Evolutionary conservation across 1,140 invertebrate species (phyloP).

Genomic region (Psilanteris sp.): DNA sequence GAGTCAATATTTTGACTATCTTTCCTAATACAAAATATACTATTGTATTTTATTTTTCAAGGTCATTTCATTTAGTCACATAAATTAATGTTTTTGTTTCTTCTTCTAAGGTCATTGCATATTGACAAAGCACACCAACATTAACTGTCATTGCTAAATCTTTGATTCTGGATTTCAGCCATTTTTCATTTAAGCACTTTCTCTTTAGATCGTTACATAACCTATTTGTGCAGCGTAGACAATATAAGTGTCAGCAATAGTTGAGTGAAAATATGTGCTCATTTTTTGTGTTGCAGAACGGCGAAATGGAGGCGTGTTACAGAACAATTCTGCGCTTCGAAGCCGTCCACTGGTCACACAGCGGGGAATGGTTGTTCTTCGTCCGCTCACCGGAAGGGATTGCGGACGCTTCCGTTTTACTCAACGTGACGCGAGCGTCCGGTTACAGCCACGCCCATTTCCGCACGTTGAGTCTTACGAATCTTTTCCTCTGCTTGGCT

Average conservation of each 20-base stretch:
- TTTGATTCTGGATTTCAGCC: too few species aligned
- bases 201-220: neutral
- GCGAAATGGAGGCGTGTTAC: slow-evolving; percentile 79
- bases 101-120: too few species aligned
- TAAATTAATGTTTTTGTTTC: too few species aligned
- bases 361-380: slow-evolving; percentile 82
- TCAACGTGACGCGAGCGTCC: slow-evolving; percentile 81
- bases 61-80: too few species aligned
- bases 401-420: slow-evolving; percentile 80
- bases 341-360: slow-evolving; percentile 80
- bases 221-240: neutral
- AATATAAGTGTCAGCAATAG: slow-evolving; percentile 13
- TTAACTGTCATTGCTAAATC: too few species aligned
- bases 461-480: slow-evolving; percentile 66
- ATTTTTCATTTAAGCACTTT: neutral
- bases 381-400: slow-evolving; percentile 81
- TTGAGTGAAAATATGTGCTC: slow-evolving; percentile 27
- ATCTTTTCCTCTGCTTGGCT: slow-evolving; percentile 69
- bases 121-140: too few species aligned
- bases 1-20: too few species aligned
- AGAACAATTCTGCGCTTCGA: slow-evolving; percentile 80
- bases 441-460: slow-evolving; percentile 74
- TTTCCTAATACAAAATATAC: too few species aligned
- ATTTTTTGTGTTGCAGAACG: slow-evolving; percentile 76
- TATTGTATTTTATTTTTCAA: too few species aligned